These are phyloP conservation scores for Fulmarus glacialis DNA, from an alignment of 2,113 vertebrate genomes.

Conservation along the genomic window DNA sequence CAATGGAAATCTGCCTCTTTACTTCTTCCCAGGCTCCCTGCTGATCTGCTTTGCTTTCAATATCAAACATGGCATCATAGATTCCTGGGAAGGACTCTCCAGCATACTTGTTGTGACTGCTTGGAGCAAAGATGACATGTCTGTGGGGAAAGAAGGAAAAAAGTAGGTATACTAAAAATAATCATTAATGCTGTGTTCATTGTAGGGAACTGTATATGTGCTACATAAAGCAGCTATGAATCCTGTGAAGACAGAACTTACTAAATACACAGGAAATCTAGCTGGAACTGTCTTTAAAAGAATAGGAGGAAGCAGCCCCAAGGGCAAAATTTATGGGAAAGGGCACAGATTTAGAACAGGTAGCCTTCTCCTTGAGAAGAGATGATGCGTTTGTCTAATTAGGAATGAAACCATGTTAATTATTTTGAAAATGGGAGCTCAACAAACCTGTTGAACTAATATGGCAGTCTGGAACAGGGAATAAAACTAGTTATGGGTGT, in stretches of 20 bases:
- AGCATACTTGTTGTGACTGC: conserved; percentile 92
- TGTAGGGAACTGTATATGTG: neutral
- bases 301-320: neutral
- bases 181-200: rapidly evolving
- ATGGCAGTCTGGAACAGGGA: neutral
- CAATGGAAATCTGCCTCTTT: conserved; percentile 88
- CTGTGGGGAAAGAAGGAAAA: conserved; percentile 66
- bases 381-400: neutral
- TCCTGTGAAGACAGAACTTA: neutral
- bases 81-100: conserved; percentile 94
- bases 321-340: neutral
- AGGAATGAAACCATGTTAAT: neutral
- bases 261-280: neutral
- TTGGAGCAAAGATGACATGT: conserved; percentile 92
- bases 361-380: neutral
- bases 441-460: neutral
- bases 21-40: conserved; percentile 86
- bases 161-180: neutral
- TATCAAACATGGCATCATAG: conserved; percentile 91
- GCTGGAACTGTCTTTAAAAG: neutral
- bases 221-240: neutral
- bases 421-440: neutral
- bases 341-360: neutral
- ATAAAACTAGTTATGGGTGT: neutral
- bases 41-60: conserved; percentile 75